Evolutionary conservation across 2,888 invertebrate genomes (phyloP), one percentile per base, ranked within the genome.

Genomic region (Ashinkailepas kermadecensis): DNA sequence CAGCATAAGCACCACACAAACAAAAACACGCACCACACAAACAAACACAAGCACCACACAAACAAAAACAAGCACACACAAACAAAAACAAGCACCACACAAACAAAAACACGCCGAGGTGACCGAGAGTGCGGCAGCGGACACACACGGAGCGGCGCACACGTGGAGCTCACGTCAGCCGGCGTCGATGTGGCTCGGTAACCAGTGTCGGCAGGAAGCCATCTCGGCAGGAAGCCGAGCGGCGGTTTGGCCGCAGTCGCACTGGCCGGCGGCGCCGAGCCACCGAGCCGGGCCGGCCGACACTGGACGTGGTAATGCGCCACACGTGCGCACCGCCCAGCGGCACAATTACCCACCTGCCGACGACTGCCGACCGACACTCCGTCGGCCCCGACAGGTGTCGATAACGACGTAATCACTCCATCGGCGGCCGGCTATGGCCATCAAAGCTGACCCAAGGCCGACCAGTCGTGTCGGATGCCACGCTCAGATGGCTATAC

Each of bases 341-440:
- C n/a, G 12, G 13, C n/a, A 23, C 67, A 65, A 62, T 62, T 62
- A 62, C 62, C 15, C 18, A 15, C 13, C 18, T 8, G 18, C 62
- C 15, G 62, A 18, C 62, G 62, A 62, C 25, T 13, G 67, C 23
- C 67, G 67, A 8, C 21, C 21, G 25, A 8, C 10, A 3, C 39
- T 39, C 25, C 67, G 67, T 67, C 39, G 39, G 39, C 39, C 39
- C 67, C 18, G 25, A 67, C 67, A 67, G 25, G 67, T 67, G 67
- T 67, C 67, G 67, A n/a, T 67, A 67, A 67, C 67, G 67, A 67
- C 67, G 65, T 23, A 23, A n/a, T n/a, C n/a, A n/a, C 23, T 10
- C 15, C 25, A 12, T 25, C 67, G 67, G 13, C 67, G 67, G 25
- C 25, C 67, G 25, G 25, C n/a, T 10, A 25, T 23, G n/a, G 65